phyloP scores from a whole-genome alignment of 1,140 invertebrate species.

The Carcinoscorpius rotundicauda region DNA sequence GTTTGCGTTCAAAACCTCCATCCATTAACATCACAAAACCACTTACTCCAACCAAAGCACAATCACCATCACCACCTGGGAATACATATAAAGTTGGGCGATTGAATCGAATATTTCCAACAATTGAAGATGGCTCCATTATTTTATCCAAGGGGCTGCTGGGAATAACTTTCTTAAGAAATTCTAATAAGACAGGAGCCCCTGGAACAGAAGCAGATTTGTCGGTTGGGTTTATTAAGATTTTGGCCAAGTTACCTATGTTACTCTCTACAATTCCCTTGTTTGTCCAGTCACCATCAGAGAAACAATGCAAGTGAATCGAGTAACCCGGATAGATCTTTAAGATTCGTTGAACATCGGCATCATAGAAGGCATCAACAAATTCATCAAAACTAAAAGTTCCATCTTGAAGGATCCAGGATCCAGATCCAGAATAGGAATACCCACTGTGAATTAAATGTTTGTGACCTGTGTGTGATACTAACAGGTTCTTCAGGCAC shows the following conservation, averaged over 20 bases:
- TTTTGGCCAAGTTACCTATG: conserved; percentile 41
- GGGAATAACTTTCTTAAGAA: conserved; percentile 33
- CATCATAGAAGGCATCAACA: conserved; percentile 76
- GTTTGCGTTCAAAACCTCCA: conserved; percentile 83
- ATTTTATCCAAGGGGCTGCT: conserved; percentile 51
- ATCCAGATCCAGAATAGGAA: conserved; percentile 79
- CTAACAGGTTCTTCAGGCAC: conserved; percentile 83
- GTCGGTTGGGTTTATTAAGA: conserved; percentile 68
- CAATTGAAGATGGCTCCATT: conserved; percentile 81
- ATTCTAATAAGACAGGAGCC: conserved; percentile 53
- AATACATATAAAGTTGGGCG: conserved; percentile 95
- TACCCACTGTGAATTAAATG: conserved; percentile 94
- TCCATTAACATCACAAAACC: conserved; percentile 96
- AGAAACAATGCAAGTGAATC: conserved; percentile 71
- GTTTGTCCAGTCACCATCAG: conserved; percentile 70
- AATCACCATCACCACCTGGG: conserved; percentile 91
- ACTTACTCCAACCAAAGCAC: conserved; percentile 90
- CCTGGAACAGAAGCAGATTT: conserved; percentile 57
- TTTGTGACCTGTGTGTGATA: conserved; percentile 79
- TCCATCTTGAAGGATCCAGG: conserved; percentile 93
- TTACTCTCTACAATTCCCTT: conserved; percentile 56
- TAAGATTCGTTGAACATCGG: conserved; percentile 79
- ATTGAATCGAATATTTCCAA: conserved; percentile 91
- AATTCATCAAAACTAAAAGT: conserved; percentile 84
- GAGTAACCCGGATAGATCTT: conserved; percentile 69